Percentiles rank a stretch among this genome's conserved stretches.
These are phyloP conservation scores for Bombylius major DNA, from an alignment of 2,888 invertebrate genomes.

Conservation along the genomic window DNA sequence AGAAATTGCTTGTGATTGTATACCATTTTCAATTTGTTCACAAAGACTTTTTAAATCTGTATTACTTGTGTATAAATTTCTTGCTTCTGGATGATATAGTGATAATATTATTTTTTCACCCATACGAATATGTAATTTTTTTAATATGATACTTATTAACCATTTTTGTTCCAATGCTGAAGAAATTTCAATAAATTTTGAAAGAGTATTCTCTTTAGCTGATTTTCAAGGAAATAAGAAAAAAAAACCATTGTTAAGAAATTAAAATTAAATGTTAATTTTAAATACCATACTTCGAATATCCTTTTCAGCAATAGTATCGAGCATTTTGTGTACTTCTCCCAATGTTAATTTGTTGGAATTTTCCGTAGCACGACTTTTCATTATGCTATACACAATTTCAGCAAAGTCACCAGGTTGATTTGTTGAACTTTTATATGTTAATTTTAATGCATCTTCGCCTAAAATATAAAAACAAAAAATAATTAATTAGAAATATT, in stretches of 20 bases:
- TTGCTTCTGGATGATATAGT: conserved; percentile 69
- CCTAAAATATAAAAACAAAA: conserved; percentile 23
- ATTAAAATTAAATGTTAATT: too few species aligned
- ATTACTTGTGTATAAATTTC: conserved; percentile 57
- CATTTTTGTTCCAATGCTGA: conserved; percentile 75
- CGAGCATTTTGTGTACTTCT: conserved; percentile 61
- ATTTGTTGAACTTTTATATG: neutral
- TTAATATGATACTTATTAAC: conserved; percentile 78
- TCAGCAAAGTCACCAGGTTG: conserved; percentile 62
- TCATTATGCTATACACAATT: conserved; percentile 58
- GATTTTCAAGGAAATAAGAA: neutral
- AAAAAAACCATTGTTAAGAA: too few species aligned
- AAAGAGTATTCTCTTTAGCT: conserved; percentile 49
- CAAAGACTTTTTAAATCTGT: conserved; percentile 54
- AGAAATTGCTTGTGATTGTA: conserved; percentile 13
- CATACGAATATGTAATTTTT: conserved; percentile 67
- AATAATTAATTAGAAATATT: too few species aligned
- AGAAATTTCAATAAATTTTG: conserved; percentile 50
- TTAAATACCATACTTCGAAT: conserved; percentile 39
- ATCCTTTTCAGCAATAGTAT: conserved; percentile 58
- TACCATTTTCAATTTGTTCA: conserved; percentile 11
- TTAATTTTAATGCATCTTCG: conserved; percentile 26
- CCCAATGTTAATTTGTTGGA: conserved; percentile 46
- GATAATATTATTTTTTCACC: conserved; percentile 56
- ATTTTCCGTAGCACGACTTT: conserved; percentile 38